Percentiles rank a stretch among this genome's conserved stretches.
phyloP scores from a whole-genome alignment of 2,113 vertebrate species.

The Melanerpes aurifrons region DNA sequence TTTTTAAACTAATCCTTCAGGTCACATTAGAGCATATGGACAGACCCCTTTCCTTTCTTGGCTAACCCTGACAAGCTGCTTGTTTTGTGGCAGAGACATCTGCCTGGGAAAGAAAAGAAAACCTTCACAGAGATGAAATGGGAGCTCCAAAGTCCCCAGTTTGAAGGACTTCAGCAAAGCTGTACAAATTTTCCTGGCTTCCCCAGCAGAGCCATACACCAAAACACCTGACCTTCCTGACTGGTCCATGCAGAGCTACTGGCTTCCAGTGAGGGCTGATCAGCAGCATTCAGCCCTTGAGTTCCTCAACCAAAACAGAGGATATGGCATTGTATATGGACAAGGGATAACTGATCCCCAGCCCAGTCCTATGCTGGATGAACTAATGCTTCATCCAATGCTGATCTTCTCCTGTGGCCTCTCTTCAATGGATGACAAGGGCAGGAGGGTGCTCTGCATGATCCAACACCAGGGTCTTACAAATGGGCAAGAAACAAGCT shows the following conservation, averaged over 20 bases:
- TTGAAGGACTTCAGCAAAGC: neutral
- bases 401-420: neutral
- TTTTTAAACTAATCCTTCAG: neutral
- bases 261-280: neutral
- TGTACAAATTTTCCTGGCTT: neutral
- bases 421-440: neutral
- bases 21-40: neutral
- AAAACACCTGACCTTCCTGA: neutral
- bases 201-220: neutral
- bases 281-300: neutral
- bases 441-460: neutral
- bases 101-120: neutral
- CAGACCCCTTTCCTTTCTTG: neutral
- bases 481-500: neutral
- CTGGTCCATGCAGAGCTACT: neutral
- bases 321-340: neutral
- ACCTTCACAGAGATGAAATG: accelerated
- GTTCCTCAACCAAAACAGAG: neutral
- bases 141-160: neutral
- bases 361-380: neutral
- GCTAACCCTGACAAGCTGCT: neutral
- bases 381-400: neutral
- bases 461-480: neutral
- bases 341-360: neutral
- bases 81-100: neutral